Base-by-base conservation (phyloP, 2,113 vertebrate species). In the Mobula hypostoma region DNA sequence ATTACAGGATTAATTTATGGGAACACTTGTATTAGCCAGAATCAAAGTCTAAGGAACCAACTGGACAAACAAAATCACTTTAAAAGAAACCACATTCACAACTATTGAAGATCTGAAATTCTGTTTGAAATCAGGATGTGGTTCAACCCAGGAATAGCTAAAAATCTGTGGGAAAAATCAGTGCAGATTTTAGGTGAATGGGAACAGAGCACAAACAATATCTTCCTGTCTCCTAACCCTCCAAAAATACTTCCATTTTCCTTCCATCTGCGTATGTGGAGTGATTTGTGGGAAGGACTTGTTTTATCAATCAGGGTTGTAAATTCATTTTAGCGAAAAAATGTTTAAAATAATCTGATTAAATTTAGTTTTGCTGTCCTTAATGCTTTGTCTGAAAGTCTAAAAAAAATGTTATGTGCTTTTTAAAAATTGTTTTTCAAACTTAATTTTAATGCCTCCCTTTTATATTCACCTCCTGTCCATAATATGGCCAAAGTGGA, bases 41-140 rank as follows among this genome's bases (percentile, higher is more conserved):
- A 93, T 70, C 91, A 93, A 70, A 72, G 15, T 15, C 66, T 32
- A 72, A 74, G 66, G 36, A 93, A 93, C 68, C 91, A 93, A 36
- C 70, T 93, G 15, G 68, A 56, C 70, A 93, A 93, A 74, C 48
- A 93, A 93, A 27, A 29, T 48, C 91, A 74, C 19, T 27, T 74
- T 93, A 72, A 92, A 74, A 56, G 7, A 93, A 93, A 72, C 90
- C 11, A 8, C 36, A 72, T 72, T 93, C 21, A 93, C n/a, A 91
- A 91, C 29, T 70, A 24, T 91, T 70, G 66, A 70, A 27, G 91
- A 76, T 74, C n/a, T 93, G 91, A 93, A 93, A 70, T 27, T 24
- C 70, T 93, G 70, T 74, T 93, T 93, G 91, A 74, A 74, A 74
- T 93, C 5, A 36, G 91, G 91, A 93, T 93, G 70, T 76, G 91